Evolutionary conservation across 37 sponge, comb jelly and placozoan genomes (phyloP), one percentile per base, ranked within the genome.

Genomic region (Petrosia ficiformis): DNA sequence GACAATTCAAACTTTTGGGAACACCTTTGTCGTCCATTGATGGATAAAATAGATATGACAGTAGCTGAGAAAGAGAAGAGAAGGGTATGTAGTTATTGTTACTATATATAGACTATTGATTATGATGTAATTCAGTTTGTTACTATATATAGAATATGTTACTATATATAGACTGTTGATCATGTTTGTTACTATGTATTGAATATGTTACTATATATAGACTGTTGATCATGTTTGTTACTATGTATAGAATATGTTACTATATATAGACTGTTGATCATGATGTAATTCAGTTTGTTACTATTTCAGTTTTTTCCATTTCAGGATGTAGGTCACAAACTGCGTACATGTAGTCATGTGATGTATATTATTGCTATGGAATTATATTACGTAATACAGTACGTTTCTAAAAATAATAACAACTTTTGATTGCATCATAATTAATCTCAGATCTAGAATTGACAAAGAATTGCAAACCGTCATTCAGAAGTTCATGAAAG

Each of bases 291-390:
- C n/a, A n/a, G n/a, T n/a, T n/a, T n/a, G n/a, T n/a, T n/a, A n/a
- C n/a, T n/a, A n/a, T n/a, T n/a, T n/a, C n/a, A n/a, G n/a, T n/a
- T n/a, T n/a, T n/a, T n/a, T n/a, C n/a, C n/a, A n/a, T n/a, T n/a
- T n/a, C n/a, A n/a, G n/a, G n/a, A 33, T 28, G 57, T 44, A 8
- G 74, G n/a, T 73, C 52, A 73, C 44, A 65, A 81, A 26, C 60
- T 59, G 24, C 57, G 32, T 34, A 61, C 61, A 0, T 60, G 71
- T 52, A 58, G 74, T 67, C 74, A 86, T 34, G 71, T 86, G 41
- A 80, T 86, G 69, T 43, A 70, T 31, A 86, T 80, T 39, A 74
- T 86, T 70, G 71, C 87, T 56, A 61, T 86, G 87, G 87, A 86
- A 63, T 70, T 35, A 31, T 86, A 80, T 64, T 76, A 80, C 56